A percentile compares a stretch with the other conserved stretches of the same genome.
Conservation (phyloP, 2,113 vertebrate species). For the Australoheros scitulus region DNA sequence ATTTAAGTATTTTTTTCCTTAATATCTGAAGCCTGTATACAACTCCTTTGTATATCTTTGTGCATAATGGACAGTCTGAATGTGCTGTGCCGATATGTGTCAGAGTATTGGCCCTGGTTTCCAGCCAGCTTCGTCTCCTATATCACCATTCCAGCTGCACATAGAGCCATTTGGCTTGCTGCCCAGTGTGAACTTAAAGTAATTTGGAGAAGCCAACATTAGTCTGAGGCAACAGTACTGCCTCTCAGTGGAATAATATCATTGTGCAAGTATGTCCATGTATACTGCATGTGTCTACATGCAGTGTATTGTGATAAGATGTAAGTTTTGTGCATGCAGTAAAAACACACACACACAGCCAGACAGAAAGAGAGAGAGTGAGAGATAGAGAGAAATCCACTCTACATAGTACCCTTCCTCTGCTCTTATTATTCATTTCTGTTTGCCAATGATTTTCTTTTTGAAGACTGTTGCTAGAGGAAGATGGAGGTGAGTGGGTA, state of each 20-base stretch:
- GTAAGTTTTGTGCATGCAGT: neutral
- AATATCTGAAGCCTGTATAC: neutral
- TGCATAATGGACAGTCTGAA: neutral
- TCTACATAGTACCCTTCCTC: slow-evolving; percentile 27
- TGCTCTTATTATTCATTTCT: slow-evolving; percentile 61
- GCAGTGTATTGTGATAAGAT: neutral
- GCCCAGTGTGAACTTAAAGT: slow-evolving; percentile 53
- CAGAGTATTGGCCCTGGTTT: neutral
- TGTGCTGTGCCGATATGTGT: slow-evolving; percentile 13
- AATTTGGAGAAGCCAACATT: slow-evolving; percentile 60
- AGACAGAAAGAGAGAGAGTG: neutral
- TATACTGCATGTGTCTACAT: slow-evolving; percentile 8
- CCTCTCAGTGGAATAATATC: slow-evolving; percentile 39
- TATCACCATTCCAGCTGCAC: slow-evolving; percentile 32
- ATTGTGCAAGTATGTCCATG: slow-evolving; percentile 4
- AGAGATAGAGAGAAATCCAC: slow-evolving; percentile 14
- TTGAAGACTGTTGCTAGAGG: slow-evolving; percentile 39
- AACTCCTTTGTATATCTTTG: neutral
- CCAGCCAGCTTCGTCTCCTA: slow-evolving; percentile 16
- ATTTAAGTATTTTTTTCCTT: neutral
- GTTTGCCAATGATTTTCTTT: slow-evolving; percentile 67
- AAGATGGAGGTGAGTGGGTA: slow-evolving; percentile 54
- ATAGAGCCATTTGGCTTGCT: slow-evolving; percentile 39
- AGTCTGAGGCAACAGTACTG: slow-evolving; percentile 47
- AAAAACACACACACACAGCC: neutral